phyloP scores from a whole-genome alignment of 2,888 invertebrate species.

The Petrolisthes manimaculis region DNA sequence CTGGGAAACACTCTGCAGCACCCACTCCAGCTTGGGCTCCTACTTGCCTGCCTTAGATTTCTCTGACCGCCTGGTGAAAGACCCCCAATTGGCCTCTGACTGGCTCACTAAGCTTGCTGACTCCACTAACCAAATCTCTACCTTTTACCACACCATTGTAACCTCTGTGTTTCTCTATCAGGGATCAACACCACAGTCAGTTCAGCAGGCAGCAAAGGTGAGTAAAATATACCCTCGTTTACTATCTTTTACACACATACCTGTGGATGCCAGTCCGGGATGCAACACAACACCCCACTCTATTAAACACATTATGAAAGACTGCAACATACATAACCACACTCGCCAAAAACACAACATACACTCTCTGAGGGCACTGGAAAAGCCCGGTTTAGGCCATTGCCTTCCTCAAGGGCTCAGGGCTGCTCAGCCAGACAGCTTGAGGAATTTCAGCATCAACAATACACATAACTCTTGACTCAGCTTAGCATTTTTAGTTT shows the following conservation, averaged over 20 bases:
- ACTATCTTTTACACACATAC: neutral
- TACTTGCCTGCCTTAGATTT: slow-evolving; percentile 59
- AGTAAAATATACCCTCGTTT: neutral
- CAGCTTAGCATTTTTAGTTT: too few species aligned
- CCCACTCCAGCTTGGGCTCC: slow-evolving; percentile 54
- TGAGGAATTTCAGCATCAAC: neutral
- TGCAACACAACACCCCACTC: too few species aligned
- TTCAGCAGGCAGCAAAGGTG: slow-evolving; percentile 62
- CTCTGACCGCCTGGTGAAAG: slow-evolving; percentile 60
- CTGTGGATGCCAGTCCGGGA: neutral
- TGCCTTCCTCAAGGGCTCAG: too few species aligned
- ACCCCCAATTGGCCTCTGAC: slow-evolving; percentile 53
- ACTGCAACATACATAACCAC: neutral
- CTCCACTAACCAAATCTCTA: slow-evolving; percentile 55
- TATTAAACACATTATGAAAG: too few species aligned
- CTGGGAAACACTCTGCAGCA: slow-evolving; percentile 52
- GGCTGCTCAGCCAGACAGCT: too few species aligned
- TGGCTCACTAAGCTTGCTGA: slow-evolving; percentile 58
- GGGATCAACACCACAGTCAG: slow-evolving; percentile 56
- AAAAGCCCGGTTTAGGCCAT: too few species aligned
- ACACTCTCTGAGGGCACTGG: too few species aligned
- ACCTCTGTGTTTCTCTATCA: slow-evolving; percentile 63
- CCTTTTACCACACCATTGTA: slow-evolving; percentile 58
- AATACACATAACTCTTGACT: too few species aligned
- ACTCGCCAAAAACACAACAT: too few species aligned